Conservation (phyloP, 2,113 vertebrate species). For the Atherinomorus stipes region DNA sequence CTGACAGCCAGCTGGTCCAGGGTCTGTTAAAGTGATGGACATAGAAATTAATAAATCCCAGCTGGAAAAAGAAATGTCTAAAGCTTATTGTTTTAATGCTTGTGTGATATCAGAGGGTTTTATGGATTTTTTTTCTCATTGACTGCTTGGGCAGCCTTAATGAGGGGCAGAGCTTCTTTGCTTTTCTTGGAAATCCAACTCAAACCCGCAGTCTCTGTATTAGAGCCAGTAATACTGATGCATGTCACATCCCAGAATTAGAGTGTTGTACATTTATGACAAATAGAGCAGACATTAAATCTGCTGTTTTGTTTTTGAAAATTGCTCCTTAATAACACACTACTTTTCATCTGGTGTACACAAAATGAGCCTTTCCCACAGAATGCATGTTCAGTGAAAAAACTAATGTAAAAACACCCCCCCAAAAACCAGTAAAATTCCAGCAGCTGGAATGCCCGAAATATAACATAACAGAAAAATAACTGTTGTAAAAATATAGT, state of each 20-base stretch:
- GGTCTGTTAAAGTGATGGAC: background rate
- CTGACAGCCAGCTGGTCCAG: background rate
- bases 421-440: too few species aligned
- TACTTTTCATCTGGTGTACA: background rate
- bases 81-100: constrained; percentile 21
- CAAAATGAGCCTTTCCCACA: background rate
- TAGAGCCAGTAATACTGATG: background rate
- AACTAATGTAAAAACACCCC: too few species aligned
- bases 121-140: background rate
- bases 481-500: too few species aligned
- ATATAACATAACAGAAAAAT: too few species aligned
- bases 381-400: background rate
- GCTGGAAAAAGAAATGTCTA: constrained; percentile 1
- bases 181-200: constrained; percentile 4
- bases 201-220: background rate
- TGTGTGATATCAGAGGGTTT: background rate
- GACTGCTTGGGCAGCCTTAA: background rate
- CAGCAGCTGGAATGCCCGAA: too few species aligned
- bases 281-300: background rate
- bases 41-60: constrained; percentile 10
- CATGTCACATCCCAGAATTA: background rate
- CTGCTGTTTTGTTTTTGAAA: background rate
- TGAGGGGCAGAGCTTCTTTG: constrained; percentile 12
- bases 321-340: background rate
- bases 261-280: background rate